Evolutionary conservation across 2,797 vertebrate species (phyloP).

Genomic region (Buphagus erythrorhynchus): DNA sequence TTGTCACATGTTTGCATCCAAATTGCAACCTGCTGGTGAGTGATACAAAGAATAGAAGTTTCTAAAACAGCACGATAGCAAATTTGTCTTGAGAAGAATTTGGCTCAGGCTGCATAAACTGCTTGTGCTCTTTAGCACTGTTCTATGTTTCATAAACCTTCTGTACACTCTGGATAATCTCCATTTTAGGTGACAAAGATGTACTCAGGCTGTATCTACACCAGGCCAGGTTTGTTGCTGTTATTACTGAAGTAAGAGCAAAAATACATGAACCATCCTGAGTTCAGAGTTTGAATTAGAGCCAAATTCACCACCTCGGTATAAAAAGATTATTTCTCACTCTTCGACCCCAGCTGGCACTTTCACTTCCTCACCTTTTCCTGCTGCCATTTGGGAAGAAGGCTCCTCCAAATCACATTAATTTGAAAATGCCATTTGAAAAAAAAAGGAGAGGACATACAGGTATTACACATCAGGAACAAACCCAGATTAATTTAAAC

Average conservation of each 20-base stretch:
- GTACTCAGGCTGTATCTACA: neutral
- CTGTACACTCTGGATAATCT: neutral
- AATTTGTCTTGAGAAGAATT: neutral
- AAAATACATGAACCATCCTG: neutral
- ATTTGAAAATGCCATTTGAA: neutral
- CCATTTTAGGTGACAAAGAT: neutral
- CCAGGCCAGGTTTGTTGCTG: neutral
- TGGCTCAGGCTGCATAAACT: neutral
- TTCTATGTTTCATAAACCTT: neutral
- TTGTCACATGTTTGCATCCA: neutral
- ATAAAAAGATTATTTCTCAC: neutral
- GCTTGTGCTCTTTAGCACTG: neutral
- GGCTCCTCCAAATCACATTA: neutral
- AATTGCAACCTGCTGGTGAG: neutral
- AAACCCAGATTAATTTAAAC: neutral
- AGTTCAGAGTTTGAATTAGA: neutral
- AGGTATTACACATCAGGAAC: neutral
- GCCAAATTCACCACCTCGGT: neutral
- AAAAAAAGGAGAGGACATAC: neutral
- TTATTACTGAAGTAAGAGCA: neutral
- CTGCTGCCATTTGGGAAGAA: neutral
- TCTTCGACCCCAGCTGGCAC: neutral
- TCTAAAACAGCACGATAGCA: neutral
- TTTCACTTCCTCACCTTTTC: neutral
- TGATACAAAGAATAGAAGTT: neutral